Percentiles rank a stretch among this genome's conserved stretches.
phyloP scores from a whole-genome alignment of 2,888 invertebrate genomes.

The Cantharis rufa region DNA sequence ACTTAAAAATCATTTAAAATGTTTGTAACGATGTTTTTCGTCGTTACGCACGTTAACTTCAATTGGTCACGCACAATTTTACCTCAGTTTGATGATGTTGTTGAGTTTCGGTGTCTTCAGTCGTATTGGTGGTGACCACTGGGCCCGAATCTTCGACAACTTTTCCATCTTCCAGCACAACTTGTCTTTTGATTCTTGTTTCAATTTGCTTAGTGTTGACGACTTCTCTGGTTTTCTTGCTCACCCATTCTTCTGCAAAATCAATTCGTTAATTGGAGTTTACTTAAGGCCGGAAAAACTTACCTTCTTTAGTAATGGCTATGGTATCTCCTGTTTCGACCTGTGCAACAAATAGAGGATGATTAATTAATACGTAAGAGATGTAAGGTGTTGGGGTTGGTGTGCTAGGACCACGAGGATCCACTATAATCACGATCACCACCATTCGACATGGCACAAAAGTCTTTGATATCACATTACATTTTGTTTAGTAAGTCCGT shows the following conservation, averaged over 20 bases:
- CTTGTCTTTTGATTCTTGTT: constrained; percentile 85
- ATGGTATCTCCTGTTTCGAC: constrained; percentile 74
- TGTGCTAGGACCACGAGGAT: constrained; percentile 57
- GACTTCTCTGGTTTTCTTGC: constrained; percentile 86
- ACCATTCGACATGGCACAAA: constrained; percentile 61
- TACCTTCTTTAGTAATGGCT: constrained; percentile 89
- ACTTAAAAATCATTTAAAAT: not conserved
- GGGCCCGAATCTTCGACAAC: constrained; percentile 89
- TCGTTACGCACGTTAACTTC: not conserved
- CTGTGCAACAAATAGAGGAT: constrained; percentile 50
- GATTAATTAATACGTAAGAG: constrained; percentile 53
- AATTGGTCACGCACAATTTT: not conserved
- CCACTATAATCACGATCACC: constrained; percentile 68
- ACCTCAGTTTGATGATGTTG: constrained; percentile 88
- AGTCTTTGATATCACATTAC: not conserved
- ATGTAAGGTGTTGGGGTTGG: constrained; percentile 50
- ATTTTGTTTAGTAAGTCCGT: not conserved
- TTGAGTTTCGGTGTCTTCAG: constrained; percentile 87
- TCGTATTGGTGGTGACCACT: constrained; percentile 87
- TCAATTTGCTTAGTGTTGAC: constrained; percentile 90
- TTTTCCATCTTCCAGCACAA: constrained; percentile 87
- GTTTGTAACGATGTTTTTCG: not conserved
- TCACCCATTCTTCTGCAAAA: constrained; percentile 88
- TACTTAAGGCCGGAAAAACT: constrained; percentile 42
- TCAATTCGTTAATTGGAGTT: not conserved